Conservation (phyloP, 2,888 invertebrate genomes). For the Elysia crispata region DNA sequence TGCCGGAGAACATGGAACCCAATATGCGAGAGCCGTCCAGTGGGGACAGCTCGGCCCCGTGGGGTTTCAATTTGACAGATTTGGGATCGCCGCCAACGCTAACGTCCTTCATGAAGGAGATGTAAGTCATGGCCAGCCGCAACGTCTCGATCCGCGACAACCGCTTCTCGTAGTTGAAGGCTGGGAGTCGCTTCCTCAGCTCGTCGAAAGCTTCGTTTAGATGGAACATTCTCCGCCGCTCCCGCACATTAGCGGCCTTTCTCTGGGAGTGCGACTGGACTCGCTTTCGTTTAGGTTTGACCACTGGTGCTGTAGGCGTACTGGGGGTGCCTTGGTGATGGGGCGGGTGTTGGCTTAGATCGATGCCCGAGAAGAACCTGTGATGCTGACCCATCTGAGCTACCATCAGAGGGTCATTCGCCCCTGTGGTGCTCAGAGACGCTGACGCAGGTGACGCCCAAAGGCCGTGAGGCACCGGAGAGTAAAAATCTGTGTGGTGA, state of each 20-base stretch:
- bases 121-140: conserved; percentile 95
- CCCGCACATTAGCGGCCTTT: conserved; percentile 72
- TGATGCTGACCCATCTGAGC: conserved; percentile 16
- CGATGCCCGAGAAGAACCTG: conserved; percentile 41
- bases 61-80: conserved; percentile 57
- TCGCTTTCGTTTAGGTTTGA: conserved; percentile 69
- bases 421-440: background rate
- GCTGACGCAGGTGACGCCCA: conserved; percentile 14
- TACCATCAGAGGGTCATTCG: conserved; percentile 1
- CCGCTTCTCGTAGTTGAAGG: conserved; percentile 73
- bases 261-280: conserved; percentile 67
- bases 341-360: conserved; percentile 30
- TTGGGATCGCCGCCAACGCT: conserved; percentile 67
- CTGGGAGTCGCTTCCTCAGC: conserved; percentile 69
- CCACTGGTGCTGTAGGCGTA: conserved; percentile 42
- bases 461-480: conserved; percentile 22
- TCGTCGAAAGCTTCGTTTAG: conserved; percentile 72
- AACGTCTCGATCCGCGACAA: conserved; percentile 85
- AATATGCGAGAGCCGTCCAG: background rate
- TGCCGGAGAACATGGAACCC: background rate
- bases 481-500: conserved; percentile 24
- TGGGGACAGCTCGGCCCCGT: conserved; percentile 40
- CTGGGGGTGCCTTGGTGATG: conserved; percentile 4
- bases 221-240: conserved; percentile 71
- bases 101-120: conserved; percentile 96